These are phyloP conservation scores for Orthonyx spaldingii DNA, from an alignment of 2,113 vertebrate species.

Conservation along the genomic window DNA sequence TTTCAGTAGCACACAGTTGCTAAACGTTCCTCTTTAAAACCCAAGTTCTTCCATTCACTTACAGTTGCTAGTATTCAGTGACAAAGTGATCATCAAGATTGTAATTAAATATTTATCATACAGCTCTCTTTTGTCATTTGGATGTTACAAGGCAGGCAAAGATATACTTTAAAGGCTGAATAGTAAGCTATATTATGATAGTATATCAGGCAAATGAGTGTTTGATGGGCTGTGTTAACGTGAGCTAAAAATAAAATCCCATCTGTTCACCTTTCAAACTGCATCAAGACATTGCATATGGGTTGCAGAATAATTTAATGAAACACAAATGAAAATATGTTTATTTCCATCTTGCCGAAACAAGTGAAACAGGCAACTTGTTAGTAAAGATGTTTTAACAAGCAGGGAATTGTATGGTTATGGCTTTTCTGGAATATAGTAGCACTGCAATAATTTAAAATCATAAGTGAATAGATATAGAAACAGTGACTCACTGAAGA, in stretches of 20 bases:
- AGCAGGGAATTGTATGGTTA: background rate
- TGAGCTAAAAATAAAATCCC: slow-evolving; percentile 78
- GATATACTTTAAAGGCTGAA: slow-evolving; percentile 54
- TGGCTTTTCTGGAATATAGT: background rate
- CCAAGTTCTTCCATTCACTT: background rate
- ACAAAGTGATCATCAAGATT: slow-evolving; percentile 14
- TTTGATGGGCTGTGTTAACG: slow-evolving; percentile 70
- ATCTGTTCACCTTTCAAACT: slow-evolving; percentile 77
- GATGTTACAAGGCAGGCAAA: slow-evolving; percentile 46
- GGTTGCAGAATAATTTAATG: slow-evolving; percentile 59
- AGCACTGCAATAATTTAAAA: background rate
- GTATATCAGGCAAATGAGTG: slow-evolving; percentile 69
- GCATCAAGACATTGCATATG: slow-evolving; percentile 52
- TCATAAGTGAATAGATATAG: background rate
- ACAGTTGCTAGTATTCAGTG: background rate
- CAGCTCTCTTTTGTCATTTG: slow-evolving; percentile 53
- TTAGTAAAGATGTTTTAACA: slow-evolving; percentile 52
- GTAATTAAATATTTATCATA: slow-evolving; percentile 63
- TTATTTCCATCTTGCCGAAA: slow-evolving; percentile 47
- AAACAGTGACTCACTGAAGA: background rate
- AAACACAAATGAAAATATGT: slow-evolving; percentile 64
- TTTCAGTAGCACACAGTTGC: background rate
- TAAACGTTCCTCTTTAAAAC: background rate
- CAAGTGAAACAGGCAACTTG: slow-evolving; percentile 41
- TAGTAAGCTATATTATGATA: slow-evolving; percentile 64